These are phyloP conservation scores for Helicoverpa armigera DNA, from an alignment of 1,140 invertebrate species.

Conservation along the genomic window DNA sequence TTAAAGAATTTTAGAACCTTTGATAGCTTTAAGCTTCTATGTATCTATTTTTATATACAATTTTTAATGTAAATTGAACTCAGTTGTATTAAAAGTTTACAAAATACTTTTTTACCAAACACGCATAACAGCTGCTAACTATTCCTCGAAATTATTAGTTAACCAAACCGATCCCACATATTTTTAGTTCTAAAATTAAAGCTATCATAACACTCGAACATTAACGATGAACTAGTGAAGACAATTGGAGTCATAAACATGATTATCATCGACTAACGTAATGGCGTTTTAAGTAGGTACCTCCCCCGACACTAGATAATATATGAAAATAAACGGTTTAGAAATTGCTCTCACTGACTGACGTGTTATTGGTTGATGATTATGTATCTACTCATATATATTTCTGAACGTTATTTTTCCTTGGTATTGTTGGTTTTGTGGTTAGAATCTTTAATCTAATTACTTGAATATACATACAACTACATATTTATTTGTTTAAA, in stretches of 20 bases:
- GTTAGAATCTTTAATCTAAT: no score
- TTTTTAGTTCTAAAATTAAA: constrained; percentile 5
- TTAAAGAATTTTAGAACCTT: no score
- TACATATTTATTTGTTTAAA: no score
- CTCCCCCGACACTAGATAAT: background rate
- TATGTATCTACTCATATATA: background rate
- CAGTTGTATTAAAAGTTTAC: no score
- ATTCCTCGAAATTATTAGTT: background rate
- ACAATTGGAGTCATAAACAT: constrained; percentile 10
- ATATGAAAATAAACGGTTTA: background rate
- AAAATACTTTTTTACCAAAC: no score
- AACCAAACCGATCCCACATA: background rate
- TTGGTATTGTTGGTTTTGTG: no score
- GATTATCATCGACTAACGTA: constrained; percentile 2
- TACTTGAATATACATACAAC: no score
- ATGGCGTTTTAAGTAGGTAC: constrained; percentile 28
- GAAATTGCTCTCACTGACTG: background rate
- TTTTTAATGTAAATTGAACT: no score
- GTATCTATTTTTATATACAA: no score
- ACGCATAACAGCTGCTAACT: background rate
- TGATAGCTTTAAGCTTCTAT: no score
- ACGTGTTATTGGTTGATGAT: background rate
- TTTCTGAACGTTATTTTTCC: background rate
- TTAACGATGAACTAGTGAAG: background rate
- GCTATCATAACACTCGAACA: background rate